Base-by-base conservation (phyloP, 2,113 vertebrate genomes). In the Geococcyx californianus region DNA sequence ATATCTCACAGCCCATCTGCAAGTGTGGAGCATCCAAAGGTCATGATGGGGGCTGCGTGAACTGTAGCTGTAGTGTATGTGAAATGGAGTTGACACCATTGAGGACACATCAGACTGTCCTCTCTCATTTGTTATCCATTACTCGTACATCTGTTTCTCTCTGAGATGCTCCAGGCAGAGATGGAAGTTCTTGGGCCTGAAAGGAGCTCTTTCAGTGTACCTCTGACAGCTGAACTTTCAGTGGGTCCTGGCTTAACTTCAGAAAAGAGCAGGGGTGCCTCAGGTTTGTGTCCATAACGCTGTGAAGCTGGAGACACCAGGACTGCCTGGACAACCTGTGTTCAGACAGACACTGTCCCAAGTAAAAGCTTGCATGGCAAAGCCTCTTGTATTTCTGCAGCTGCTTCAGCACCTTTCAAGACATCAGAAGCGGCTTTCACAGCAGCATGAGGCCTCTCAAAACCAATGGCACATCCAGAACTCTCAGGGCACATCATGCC, bases 401-500 rank as follows among this genome's bases (percentile, higher is more conserved):
- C 29, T 69, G 23, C 31, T 77, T 90, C 38, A 72, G 12, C 21
- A 88, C 45, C 18, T 80, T 79, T 83, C 23, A 29, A 59, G n/a
- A 54, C 17, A 81, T 14, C 51, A 74, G n/a, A 25, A 90, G n/a
- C 73, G 74, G 21, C 45, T 87, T 62, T 56, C 49, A 51, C 9
- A 51, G 88, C 54, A 82, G 18, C 33, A 63, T 51, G 13, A 82
- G 52, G 38, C 21, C 47, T 64, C 78, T 44, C 21, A 3, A 17
- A 33, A 34, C 16, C 4, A 4, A 52, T 40, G 21, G 44, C 21
- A 75, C 26, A n/a, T 44, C 26, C 78, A 76, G 90, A 84, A 13
- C 26, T 52, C 3, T 34, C 42, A 0, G 0, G 40, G 38, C 13
- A 2, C 16, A 4, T 38, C 4, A 2, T 24, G 9, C 49, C 36